Percentiles rank a stretch among this genome's conserved stretches.
Conservation (phyloP, 2,113 vertebrate species). For the Larimichthys crocea region DNA sequence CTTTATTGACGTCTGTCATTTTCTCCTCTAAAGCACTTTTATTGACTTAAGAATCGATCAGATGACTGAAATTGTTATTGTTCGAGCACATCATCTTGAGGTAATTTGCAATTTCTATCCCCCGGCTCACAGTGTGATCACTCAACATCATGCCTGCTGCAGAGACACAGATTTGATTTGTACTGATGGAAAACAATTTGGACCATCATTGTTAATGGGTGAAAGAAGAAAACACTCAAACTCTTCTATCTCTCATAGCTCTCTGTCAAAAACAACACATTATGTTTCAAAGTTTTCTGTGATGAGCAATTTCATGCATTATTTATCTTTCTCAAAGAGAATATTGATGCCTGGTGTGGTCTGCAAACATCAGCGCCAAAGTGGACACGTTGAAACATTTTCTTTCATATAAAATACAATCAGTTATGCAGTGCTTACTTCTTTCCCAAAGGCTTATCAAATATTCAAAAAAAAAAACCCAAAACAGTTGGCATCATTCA, state of each 20-base stretch:
- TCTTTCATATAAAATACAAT: not conserved
- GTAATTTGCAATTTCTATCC: constrained; percentile 13
- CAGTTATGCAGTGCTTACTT: constrained; percentile 4
- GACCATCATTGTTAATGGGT: constrained; percentile 17
- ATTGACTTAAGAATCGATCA: not conserved
- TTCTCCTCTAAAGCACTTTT: not conserved
- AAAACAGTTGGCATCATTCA: not conserved
- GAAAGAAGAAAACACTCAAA: constrained; percentile 25
- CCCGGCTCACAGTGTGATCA: constrained; percentile 6
- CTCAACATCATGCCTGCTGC: constrained; percentile 1
- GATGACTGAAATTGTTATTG: constrained; percentile 14
- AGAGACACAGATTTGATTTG: constrained; percentile 43
- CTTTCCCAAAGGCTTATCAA: constrained; percentile 6
- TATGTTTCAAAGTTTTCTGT: not conserved
- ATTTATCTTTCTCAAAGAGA: constrained; percentile 49
- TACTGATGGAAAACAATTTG: constrained; percentile 42
- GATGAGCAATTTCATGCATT: constrained; percentile 43
- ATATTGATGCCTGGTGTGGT: constrained; percentile 14
- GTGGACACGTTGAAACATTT: constrained; percentile 19
- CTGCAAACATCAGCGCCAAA: constrained; percentile 27
- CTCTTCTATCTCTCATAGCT: not conserved
- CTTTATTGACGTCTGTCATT: not conserved
- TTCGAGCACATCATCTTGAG: not conserved
- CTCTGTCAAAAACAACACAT: constrained; percentile 17
- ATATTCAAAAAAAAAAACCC: constrained; percentile 13